Percentiles rank a stretch among this genome's conserved stretches.
phyloP scores from a whole-genome alignment of 2,797 vertebrate genomes.

The Sibirionetta formosa region DNA sequence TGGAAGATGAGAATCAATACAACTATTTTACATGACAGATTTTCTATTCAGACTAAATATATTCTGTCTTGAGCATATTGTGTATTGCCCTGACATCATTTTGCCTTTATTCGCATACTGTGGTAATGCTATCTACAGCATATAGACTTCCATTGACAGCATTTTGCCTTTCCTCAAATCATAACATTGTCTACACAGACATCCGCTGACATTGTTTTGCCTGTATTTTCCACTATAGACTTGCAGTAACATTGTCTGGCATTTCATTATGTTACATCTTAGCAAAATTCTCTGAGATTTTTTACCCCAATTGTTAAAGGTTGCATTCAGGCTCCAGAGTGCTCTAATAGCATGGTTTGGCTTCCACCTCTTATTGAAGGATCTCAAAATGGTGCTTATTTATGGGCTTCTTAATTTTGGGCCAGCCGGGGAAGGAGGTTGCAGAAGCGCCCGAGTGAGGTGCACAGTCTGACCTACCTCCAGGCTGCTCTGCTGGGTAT shows the following conservation, averaged over 20 bases:
- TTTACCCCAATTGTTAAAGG: slow-evolving; percentile 61
- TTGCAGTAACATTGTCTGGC: slow-evolving; percentile 69
- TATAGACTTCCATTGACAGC: slow-evolving; percentile 65
- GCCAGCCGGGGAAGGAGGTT: not conserved
- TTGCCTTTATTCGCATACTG: slow-evolving; percentile 72
- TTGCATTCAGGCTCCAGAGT: slow-evolving; percentile 3
- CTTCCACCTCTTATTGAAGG: fast-evolving
- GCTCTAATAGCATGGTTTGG: not conserved
- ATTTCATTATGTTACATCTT: slow-evolving; percentile 47
- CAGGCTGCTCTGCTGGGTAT: not conserved
- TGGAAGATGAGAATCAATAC: slow-evolving; percentile 59
- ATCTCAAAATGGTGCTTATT: not conserved
- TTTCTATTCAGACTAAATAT: slow-evolving; percentile 66
- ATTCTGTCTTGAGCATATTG: slow-evolving; percentile 65
- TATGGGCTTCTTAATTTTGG: not conserved
- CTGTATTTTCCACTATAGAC: slow-evolving; percentile 42
- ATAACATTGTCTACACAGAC: slow-evolving; percentile 67
- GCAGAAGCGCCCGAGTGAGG: not conserved
- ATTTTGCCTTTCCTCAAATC: slow-evolving; percentile 72
- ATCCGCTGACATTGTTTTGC: slow-evolving; percentile 65
- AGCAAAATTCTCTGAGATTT: slow-evolving; percentile 29
- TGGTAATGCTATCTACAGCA: slow-evolving; percentile 57
- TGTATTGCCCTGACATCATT: slow-evolving; percentile 66
- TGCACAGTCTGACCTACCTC: fast-evolving
- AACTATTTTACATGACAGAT: slow-evolving; percentile 65